Conservation (phyloP, 1,140 invertebrate species). For the Araneus ventricosus region DNA sequence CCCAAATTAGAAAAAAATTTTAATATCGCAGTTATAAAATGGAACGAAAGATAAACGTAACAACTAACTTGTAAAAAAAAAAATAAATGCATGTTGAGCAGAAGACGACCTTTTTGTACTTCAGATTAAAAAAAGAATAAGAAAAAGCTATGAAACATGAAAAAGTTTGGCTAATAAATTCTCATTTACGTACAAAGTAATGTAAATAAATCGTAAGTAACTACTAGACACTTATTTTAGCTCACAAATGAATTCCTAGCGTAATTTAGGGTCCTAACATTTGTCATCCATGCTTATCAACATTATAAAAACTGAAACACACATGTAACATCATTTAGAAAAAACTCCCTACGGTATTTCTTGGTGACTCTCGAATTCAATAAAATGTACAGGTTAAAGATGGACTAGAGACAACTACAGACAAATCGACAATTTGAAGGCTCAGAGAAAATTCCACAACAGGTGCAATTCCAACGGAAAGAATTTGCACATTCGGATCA, state of each 20-base stretch:
- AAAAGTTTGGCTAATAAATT: background rate
- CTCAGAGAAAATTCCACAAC: conserved; percentile 5
- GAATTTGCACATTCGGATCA: conserved; percentile 40
- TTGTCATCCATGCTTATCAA: conserved; percentile 6
- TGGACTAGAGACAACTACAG: conserved; percentile 66
- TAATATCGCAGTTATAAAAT: background rate
- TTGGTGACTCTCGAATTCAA: conserved; percentile 6
- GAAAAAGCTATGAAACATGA: background rate
- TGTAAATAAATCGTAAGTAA: background rate
- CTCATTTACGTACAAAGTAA: background rate
- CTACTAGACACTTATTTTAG: conserved; percentile 7
- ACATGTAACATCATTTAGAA: conserved; percentile 42
- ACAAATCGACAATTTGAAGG: conserved; percentile 46
- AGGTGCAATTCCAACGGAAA: conserved; percentile 25
- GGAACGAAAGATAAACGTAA: background rate
- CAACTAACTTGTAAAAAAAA: background rate
- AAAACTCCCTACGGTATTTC: background rate
- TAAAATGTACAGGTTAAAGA: conserved; percentile 49
- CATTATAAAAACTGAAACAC: conserved; percentile 20
- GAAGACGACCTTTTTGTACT: background rate
- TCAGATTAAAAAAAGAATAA: background rate
- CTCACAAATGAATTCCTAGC: conserved; percentile 16
- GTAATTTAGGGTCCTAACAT: background rate
- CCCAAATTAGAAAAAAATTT: background rate
- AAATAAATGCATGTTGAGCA: background rate